Evolutionary conservation across 2,113 vertebrate species (phyloP).

Genomic region (Neodontobutis hainanensis): DNA sequence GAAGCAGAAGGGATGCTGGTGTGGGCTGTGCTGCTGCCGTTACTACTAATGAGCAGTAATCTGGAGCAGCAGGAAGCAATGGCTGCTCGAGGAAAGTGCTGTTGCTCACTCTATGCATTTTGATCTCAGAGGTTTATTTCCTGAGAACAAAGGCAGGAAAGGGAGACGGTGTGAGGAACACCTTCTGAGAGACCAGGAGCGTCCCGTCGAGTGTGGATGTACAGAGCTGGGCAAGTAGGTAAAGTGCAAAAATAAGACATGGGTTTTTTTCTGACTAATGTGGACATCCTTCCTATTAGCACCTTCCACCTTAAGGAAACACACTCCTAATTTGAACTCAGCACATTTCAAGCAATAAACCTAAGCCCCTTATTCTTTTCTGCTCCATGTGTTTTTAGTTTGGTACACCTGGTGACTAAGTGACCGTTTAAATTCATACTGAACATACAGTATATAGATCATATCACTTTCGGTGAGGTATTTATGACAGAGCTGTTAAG

Average conservation of each 20-base stretch:
- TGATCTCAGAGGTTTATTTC: conserved; percentile 42
- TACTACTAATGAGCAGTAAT: conserved; percentile 76
- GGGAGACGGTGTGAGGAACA: conserved; percentile 3
- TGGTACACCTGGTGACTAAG: no score
- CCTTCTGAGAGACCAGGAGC: conserved; percentile 1
- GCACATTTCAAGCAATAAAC: no score
- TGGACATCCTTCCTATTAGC: neutral
- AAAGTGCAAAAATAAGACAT: conserved; percentile 2
- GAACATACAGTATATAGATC: no score
- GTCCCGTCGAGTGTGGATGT: conserved; percentile 7
- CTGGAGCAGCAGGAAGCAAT: conserved; percentile 67
- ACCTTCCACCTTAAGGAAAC: no score
- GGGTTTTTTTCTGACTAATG: conserved; percentile 9
- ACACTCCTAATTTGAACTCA: no score
- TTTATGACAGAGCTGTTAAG: no score
- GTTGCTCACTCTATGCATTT: conserved; percentile 47
- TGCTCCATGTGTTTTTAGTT: no score
- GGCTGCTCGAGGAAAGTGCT: conserved; percentile 59
- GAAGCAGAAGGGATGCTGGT: conserved; percentile 55
- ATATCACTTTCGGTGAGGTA: no score
- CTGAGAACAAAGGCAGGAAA: conserved; percentile 45
- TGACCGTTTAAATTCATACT: no score
- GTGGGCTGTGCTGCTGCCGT: conserved; percentile 60
- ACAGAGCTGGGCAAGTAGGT: conserved; percentile 4
- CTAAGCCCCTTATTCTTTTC: no score